Evolutionary conservation across 2,797 vertebrate species (phyloP), one percentile per base, ranked within the genome.

Genomic region (Galago senegalensis): DNA sequence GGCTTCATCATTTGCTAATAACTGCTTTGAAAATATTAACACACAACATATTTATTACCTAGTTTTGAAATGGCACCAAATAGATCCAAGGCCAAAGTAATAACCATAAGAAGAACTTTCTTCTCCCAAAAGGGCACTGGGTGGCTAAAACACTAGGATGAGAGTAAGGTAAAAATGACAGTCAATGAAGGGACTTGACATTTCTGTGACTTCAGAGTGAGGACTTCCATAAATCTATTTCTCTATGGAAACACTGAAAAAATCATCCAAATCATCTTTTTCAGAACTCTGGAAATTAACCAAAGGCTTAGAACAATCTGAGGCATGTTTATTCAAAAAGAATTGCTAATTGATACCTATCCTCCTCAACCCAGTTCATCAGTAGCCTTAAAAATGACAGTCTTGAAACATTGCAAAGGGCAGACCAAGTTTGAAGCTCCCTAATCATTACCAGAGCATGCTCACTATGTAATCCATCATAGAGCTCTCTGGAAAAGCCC

Each of bases 81-180:
- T 6, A 93, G 72, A 63, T 56, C 43, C 25, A 63, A 49, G 63
- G 34, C 56, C 70, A 31, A 27, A 63, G 7, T 82, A 53, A 77
- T 63, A 91, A 37, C 34, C 21, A 60, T 18, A 31, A 43, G n/a
- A 84, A 82, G 17, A 43, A 79, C 20, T 13, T 69, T 37, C 5
- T 56, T 34, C 31, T 92, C 56, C 25, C 14, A 73, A 63, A 65
- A 21, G 77, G 63, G 80, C 73, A 56, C 31, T 58, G 56, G 37
- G 17, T 60, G 37, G 73, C n/a, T 67, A 75, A 91, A 91, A 84
- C 91, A 67, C 20, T 73, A 37, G 14, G 25, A 96, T 56, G 34
- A 40, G 23, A 87, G 2, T 23, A 81, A 63, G 9, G 31, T 49
- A 18, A 87, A 87, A 49, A 79, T 65, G 46, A 72, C 72, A 79